Conservation (phyloP, 2,113 vertebrate species). For the Leuciscus idus region DNA sequence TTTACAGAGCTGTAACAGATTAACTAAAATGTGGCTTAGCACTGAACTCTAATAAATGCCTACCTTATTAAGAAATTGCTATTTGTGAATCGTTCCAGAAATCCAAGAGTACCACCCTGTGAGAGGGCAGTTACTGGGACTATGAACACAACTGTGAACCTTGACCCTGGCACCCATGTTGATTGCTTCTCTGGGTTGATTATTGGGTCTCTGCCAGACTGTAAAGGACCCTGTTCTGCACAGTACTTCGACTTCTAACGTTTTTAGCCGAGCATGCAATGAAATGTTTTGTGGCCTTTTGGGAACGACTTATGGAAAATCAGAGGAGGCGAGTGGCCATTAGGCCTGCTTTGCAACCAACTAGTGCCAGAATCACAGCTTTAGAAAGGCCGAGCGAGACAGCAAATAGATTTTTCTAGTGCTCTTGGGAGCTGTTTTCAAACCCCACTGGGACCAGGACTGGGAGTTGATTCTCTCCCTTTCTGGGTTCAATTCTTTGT, state of each 20-base stretch:
- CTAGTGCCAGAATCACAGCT: slow-evolving; percentile 24
- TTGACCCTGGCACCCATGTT: slow-evolving; percentile 24
- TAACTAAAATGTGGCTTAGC: slow-evolving; percentile 40
- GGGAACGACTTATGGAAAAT: slow-evolving; percentile 44
- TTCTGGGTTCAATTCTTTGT: slow-evolving; percentile 32
- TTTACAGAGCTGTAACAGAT: slow-evolving; percentile 40
- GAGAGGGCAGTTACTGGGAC: slow-evolving; percentile 17
- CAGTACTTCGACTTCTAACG: slow-evolving; percentile 15
- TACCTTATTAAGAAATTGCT: slow-evolving; percentile 35
- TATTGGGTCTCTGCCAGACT: slow-evolving; percentile 30
- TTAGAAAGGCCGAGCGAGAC: slow-evolving; percentile 14
- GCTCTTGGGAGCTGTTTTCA: slow-evolving; percentile 49
- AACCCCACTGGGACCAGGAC: slow-evolving; percentile 15
- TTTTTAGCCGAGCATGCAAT: slow-evolving; percentile 16
- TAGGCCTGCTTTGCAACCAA: slow-evolving; percentile 39
- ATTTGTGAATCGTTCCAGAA: slow-evolving; percentile 38
- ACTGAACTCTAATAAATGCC: slow-evolving; percentile 39
- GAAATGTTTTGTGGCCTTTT: slow-evolving; percentile 46
- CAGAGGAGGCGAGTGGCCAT: slow-evolving; percentile 37
- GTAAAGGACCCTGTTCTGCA: slow-evolving; percentile 39
- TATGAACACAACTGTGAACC: slow-evolving; percentile 33
- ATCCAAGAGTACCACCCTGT: slow-evolving; percentile 41
- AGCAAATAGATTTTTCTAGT: slow-evolving; percentile 44
- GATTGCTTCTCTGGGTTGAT: slow-evolving; percentile 34
- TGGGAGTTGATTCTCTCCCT: slow-evolving; percentile 23